phyloP scores from a whole-genome alignment of 2,113 vertebrate species.

The Candoia aspera region DNA sequence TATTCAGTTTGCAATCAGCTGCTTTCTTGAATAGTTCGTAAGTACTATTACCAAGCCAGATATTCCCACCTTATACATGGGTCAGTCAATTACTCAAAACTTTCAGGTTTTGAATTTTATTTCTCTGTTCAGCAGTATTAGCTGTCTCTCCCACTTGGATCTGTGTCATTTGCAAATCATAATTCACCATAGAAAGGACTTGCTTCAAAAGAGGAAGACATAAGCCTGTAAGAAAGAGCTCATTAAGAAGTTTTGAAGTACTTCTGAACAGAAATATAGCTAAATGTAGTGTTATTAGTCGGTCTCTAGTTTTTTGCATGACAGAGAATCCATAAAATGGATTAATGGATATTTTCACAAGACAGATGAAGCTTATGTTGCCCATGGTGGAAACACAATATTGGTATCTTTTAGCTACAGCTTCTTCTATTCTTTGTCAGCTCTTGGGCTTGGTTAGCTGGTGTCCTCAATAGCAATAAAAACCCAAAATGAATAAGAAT shows the following conservation, averaged over 20 bases:
- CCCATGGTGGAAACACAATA: background rate
- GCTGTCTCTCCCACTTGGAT: background rate
- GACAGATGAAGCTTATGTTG: background rate
- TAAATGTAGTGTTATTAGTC: background rate
- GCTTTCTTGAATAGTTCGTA: background rate
- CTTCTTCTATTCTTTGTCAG: background rate
- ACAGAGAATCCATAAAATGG: background rate
- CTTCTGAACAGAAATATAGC: background rate
- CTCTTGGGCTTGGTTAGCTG: background rate
- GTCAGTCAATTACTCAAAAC: background rate
- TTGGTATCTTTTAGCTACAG: background rate
- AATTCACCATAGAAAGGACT: background rate
- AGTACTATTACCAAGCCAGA: background rate
- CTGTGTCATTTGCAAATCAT: too few species aligned
- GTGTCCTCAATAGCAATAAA: background rate
- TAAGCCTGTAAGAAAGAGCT: background rate
- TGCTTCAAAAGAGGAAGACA: background rate
- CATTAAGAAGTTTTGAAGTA: background rate
- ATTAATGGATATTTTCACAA: background rate
- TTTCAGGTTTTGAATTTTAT: background rate
- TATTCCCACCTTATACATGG: background rate
- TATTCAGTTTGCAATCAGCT: background rate
- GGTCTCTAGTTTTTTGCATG: background rate
- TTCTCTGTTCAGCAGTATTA: background rate
- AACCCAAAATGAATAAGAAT: background rate